A percentile compares a stretch with the other conserved stretches of the same genome.
phyloP scores from a whole-genome alignment of 2,113 vertebrate species.

The Thryonomys swinderianus region DNA sequence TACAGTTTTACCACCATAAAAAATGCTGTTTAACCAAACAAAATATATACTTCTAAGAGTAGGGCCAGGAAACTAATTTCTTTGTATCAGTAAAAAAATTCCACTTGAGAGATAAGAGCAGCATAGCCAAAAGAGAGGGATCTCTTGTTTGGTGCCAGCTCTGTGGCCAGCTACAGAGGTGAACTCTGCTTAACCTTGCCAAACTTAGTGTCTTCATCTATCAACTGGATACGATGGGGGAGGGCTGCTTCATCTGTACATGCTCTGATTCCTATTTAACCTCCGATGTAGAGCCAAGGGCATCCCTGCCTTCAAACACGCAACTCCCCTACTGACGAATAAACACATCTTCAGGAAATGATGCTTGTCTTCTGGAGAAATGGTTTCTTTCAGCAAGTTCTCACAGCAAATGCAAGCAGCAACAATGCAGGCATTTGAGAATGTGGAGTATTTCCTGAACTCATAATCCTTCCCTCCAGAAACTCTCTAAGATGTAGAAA shows the following conservation, averaged over 20 bases:
- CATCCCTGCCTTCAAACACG: slow-evolving; percentile 24
- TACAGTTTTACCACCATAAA: neutral
- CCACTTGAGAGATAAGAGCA: neutral
- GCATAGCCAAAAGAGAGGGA: neutral
- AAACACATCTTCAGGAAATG: slow-evolving; percentile 56
- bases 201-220: slow-evolving; percentile 52
- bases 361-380: slow-evolving; percentile 49
- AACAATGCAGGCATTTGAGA: slow-evolving; percentile 65
- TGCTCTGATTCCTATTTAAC: neutral
- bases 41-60: neutral
- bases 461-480: slow-evolving; percentile 37
- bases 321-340: slow-evolving; percentile 33
- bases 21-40: slow-evolving; percentile 7
- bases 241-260: neutral
- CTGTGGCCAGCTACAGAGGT: neutral
- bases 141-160: neutral
- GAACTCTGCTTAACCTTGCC: neutral
- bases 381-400: slow-evolving; percentile 57
- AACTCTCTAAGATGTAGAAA: slow-evolving; percentile 6
- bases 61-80: neutral
- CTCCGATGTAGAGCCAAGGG: slow-evolving; percentile 34
- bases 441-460: slow-evolving; percentile 73
- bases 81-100: slow-evolving; percentile 26
- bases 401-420: slow-evolving; percentile 50
- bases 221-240: neutral